Evolutionary conservation across 2,888 invertebrate species (phyloP).

Genomic region (Hemistola chrysoprasaria): DNA sequence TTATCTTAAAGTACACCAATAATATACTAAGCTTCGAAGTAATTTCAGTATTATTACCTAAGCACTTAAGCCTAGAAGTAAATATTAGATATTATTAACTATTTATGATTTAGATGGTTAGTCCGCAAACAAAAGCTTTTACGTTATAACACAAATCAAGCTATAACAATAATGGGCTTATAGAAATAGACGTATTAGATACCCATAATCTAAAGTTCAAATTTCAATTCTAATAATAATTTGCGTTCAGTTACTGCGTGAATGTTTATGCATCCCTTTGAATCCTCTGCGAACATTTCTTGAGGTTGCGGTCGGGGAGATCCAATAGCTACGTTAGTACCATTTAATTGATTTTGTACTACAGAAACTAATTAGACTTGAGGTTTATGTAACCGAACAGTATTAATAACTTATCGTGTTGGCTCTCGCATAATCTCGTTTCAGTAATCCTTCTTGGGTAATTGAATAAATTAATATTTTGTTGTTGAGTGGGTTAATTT

Average conservation of each 20-base stretch:
- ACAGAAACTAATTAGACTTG: slow-evolving; percentile 78
- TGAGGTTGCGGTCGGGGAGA: slow-evolving; percentile 59
- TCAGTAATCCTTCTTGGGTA: slow-evolving; percentile 50
- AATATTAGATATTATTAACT: no score
- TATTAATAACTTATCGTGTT: slow-evolving; percentile 70
- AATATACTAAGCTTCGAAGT: no score
- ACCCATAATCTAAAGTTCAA: slow-evolving; percentile 28
- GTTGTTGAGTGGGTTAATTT: slow-evolving; percentile 5
- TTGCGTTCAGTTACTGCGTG: slow-evolving; percentile 38
- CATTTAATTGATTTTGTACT: slow-evolving; percentile 77
- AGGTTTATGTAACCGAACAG: slow-evolving; percentile 71
- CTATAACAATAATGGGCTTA: background rate
- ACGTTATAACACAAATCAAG: background rate
- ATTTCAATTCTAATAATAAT: slow-evolving; percentile 48
- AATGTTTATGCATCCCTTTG: slow-evolving; percentile 58
- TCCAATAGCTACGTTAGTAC: slow-evolving; percentile 60
- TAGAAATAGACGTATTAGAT: slow-evolving; percentile 18
- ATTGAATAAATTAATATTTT: slow-evolving; percentile 52
- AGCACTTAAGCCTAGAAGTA: no score
- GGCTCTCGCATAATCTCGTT: slow-evolving; percentile 57
- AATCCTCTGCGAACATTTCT: slow-evolving; percentile 59
- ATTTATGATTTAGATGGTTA: no score
- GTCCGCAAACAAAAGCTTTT: no score
- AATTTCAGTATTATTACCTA: no score
- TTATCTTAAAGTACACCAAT: no score